Evolutionary conservation across 2,888 invertebrate species (phyloP), one percentile per base, ranked within the genome.

Genomic region (Mechanitis messenoides): DNA sequence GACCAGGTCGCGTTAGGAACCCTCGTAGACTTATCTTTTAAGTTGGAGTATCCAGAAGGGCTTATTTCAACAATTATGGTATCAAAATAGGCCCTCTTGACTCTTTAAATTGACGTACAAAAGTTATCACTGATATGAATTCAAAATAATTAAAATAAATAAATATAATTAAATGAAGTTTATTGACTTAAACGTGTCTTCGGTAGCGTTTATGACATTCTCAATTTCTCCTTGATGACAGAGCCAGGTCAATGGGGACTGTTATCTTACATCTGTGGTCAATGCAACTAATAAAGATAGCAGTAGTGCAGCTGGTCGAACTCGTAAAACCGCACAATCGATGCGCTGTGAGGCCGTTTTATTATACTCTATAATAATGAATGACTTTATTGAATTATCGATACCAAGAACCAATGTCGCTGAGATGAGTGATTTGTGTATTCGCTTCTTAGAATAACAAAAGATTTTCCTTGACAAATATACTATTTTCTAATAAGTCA

Each of bases 331-430:
- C 70, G 74, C 74, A 88, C 85, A 89, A 84, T 80, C 85, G 79
- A 69, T 67, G 72, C 76, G 79, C 74, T 88, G 85, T 88, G 73
- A 75, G 72, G 71, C 71, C 74, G 75, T 82, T 87, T 86, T 85
- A 87, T 83, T 80, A 70, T 78, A 71, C 76, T 77, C 77, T 78
- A 70, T 71, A 71, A 79, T 85, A 85, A 87, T 85, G 85, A 86
- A 86, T 81, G 84, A 85, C 84, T 86, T 85, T 87, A 87, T 87
- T 86, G 82, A 86, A 87, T 87, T 84, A 87, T 83, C 81, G 80
- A 80, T 85, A 84, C 85, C 72, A 69, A 81, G 85, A 84, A 84
- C 76, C 76, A 78, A 84, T 82, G 84, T 83, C 80, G 76, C 75
- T 63, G 74, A 71, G 81, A 79, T 77, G 84, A 85, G 77, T 83